Percentiles rank a stretch among this genome's conserved stretches.
phyloP scores from a whole-genome alignment of 2,888 invertebrate genomes.

The Idaea biselata region DNA sequence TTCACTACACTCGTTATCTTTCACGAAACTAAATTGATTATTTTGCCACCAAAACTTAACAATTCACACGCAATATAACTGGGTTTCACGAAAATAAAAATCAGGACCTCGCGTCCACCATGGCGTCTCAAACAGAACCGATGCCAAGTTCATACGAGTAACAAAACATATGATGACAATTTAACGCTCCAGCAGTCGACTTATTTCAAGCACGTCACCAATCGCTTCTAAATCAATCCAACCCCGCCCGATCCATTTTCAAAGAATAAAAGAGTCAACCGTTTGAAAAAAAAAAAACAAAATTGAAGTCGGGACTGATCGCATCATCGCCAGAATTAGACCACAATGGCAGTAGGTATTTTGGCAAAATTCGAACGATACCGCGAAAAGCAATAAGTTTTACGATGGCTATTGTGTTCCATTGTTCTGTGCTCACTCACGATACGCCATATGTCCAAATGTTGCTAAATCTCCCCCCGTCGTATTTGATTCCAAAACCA shows the following conservation, averaged over 20 bases:
- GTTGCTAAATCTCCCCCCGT: conserved; percentile 10
- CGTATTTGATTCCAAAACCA: neutral
- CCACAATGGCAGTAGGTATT: conserved; percentile 28
- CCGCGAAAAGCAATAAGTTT: conserved; percentile 61
- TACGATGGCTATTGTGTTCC: conserved; percentile 49
- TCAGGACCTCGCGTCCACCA: no score
- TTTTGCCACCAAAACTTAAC: no score
- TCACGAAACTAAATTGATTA: no score
- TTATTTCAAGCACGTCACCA: neutral
- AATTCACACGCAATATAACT: no score
- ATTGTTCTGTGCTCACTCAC: conserved; percentile 34
- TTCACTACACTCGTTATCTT: no score
- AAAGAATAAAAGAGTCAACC: neutral
- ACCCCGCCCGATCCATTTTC: neutral
- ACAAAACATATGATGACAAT: neutral
- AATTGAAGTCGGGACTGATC: neutral
- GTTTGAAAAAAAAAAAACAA: neutral
- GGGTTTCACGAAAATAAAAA: no score
- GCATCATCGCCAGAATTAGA: conserved; percentile 13
- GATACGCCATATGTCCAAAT: conserved; percentile 23
- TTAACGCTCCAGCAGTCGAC: neutral
- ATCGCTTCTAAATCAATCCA: conserved; percentile 22
- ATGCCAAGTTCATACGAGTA: neutral
- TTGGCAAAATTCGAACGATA: conserved; percentile 51
- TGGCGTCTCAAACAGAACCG: no score